Evolutionary conservation across 2,888 invertebrate species (phyloP), one percentile per base, ranked within the genome.

Genomic region (Nineta flava): DNA sequence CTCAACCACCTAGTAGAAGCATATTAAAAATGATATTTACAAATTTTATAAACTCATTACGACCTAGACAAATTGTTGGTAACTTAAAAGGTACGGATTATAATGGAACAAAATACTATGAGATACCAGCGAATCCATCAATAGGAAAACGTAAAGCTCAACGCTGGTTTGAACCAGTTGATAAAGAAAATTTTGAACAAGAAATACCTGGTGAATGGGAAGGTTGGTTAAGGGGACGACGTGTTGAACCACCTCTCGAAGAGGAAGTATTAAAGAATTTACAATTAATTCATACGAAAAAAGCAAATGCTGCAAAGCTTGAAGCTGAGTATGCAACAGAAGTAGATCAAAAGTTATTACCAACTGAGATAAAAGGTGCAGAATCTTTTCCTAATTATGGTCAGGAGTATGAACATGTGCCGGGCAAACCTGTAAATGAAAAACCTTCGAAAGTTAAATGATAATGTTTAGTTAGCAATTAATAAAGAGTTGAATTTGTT

Each of bases 181-280:
- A 71, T 43, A 74, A 76, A 15, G 71, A 73, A 41, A 75, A 79
- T 52, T 84, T 83, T 57, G 75, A 81, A 54, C 78, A 82, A 60
- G 84, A 86, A 59, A 61, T 87, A 57, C 86, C 91, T 1, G 76
- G 85, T 1, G 91, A 91, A 66, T 92, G 92, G 92, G 87, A 88
- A 61, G 73, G 90, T 7, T 92, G 91, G 91, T 66, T 92, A 45
- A 71, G 91, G 55, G 74, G 76, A 55, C 57, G 67, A 50, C 63
- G 79, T 56, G 59, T 57, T 2, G 72, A 77, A 0, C 81, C 87
- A 42, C 91, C 91, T 1, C 73, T 77, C 0, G 75, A 73, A 53
- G 82, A 83, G 53, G 90, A 91, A 67, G 68, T 90, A 9, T 67
- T 74, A 9, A 71, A 68, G 57, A 91, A 87, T 67, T 62, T 81